Base-by-base conservation (phyloP, 2,113 vertebrate species). In the Plecturocebus donacophilus region DNA sequence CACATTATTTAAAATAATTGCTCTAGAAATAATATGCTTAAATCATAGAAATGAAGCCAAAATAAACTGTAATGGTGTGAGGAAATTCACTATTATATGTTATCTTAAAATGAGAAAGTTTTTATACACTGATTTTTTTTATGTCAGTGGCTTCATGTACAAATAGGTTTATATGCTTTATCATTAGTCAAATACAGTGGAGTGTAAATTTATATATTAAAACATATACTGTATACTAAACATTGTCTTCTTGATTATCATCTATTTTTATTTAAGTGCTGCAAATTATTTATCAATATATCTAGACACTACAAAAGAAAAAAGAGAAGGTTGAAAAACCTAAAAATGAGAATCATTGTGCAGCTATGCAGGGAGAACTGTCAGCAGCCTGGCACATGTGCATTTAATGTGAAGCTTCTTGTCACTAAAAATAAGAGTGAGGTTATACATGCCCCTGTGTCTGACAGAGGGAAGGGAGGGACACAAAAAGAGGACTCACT, bases 391-490 rank as follows among this genome's bases (percentile, higher is more conserved):
- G 64, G 56, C 12, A 30, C 4, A 25, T 42, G 64, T 77, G 83
- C 76, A 91, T 95, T 97, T 94, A 81, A 97, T 82, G 79, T 32
- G 85, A 95, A 97, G 77, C 40, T 80, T 98, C 56, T 2, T 80
- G 27, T 25, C 35, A 97, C 70, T 96, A 71, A 95, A 6, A 88
- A 95, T 83, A 87, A 97, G 77, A 93, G 80, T 12, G 2, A 47
- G 49, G 94, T 82, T 23, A 2, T 30, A 83, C 1, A 3, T 30
- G 52, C 38, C 54, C 49, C 82, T 73, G 11, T 70, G 70, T 97
- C 97, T 97, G 96, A 85, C 56, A 97, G 45, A 79, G 94, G 11
- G 79, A 95, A 54, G 81, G 95, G 95, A 54, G 81, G 95, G 96
- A 81, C 56, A 92, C 76, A 96, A 23, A 64, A 68, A 93, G 66